Base-by-base conservation (phyloP, 1,140 invertebrate genomes). In the Camponotus vicinus region DNA sequence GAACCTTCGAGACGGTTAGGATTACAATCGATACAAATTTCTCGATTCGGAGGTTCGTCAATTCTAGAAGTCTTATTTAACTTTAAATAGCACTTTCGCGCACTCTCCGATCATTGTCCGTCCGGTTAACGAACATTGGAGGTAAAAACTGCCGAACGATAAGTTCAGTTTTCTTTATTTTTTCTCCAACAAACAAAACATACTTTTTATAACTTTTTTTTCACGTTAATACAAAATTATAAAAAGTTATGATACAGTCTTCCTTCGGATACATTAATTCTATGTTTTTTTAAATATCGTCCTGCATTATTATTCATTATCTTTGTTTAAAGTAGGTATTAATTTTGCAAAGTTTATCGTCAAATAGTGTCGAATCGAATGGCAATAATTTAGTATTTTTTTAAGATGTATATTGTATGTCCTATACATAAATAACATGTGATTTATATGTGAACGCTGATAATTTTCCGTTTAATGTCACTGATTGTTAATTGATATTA, bases 221-320 rank as follows among this genome's bases (percentile, higher is more conserved):
- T 37, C 45, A 77, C 66, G 18, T 71, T 85, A 91, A 93, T 90
- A 89, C 78, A 89, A 92, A 91, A 86, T 87, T 85, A 91, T 84
- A 86, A 91, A 91, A 90, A 87, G 87, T 90, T 52, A 92, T 91
- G 77, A 88, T 88, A 87, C 85, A 91, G 69, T 88, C 66, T 90
- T 42, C 34, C 11, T 71, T 83, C 11, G 7, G n/a, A 27, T 57
- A 21, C 42, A 49, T 61, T 15, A 61, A 75, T 57, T 80, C 78
- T 80, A 83, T 0, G 18, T 55, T 82, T 86, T 67, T 18, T 4
- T 21, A 49, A 45, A 70, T 27, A 27, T 80, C 37, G 37, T 15
- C 84, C 40, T 83, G 45, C 52, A 83, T 66, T 66, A 61, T 71
- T 77, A 88, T 82, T 73, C 67, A 80, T 76, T 82, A 45, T 49